phyloP scores from a whole-genome alignment of 2,113 vertebrate species.

The Hippocampus mohnikei region DNA sequence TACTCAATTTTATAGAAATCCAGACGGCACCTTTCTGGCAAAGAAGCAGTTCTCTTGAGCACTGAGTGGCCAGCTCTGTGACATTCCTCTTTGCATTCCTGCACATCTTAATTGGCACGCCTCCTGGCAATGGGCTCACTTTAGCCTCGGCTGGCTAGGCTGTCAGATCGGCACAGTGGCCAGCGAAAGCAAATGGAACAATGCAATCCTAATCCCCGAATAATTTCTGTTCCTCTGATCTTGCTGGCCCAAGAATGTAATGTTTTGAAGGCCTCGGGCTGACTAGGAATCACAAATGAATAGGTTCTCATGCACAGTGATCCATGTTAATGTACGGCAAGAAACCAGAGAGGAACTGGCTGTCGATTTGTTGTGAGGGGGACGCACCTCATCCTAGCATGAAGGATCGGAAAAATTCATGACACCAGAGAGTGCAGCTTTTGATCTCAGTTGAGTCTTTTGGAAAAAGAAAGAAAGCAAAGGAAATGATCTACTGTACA shows the following conservation, averaged over 20 bases:
- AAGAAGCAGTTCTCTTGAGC: constrained; percentile 30
- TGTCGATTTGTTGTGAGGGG: constrained; percentile 18
- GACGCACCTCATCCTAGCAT: constrained; percentile 31
- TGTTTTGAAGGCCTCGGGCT: constrained; percentile 58
- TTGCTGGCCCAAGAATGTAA: constrained; percentile 55
- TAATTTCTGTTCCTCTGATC: constrained; percentile 70
- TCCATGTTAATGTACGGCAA: constrained; percentile 54
- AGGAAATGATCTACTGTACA: background rate
- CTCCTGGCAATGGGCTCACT: constrained; percentile 39
- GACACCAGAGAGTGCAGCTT: constrained; percentile 16
- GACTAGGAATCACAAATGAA: constrained; percentile 51
- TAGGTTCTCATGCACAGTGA: constrained; percentile 46
- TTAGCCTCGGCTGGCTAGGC: constrained; percentile 45
- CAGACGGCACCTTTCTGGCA: constrained; percentile 9
- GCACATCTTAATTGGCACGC: constrained; percentile 61
- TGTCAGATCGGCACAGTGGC: constrained; percentile 57
- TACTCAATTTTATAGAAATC: background rate
- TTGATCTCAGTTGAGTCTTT: constrained; percentile 12
- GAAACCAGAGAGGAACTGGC: constrained; percentile 41
- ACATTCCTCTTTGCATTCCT: constrained; percentile 54
- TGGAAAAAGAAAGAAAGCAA: background rate
- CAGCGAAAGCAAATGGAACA: constrained; percentile 60
- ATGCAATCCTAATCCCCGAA: constrained; percentile 71
- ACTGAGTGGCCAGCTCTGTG: constrained; percentile 25
- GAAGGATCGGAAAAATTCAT: constrained; percentile 31